phyloP scores from a whole-genome alignment of 2,113 vertebrate genomes.

The Xenus cinereus region DNA sequence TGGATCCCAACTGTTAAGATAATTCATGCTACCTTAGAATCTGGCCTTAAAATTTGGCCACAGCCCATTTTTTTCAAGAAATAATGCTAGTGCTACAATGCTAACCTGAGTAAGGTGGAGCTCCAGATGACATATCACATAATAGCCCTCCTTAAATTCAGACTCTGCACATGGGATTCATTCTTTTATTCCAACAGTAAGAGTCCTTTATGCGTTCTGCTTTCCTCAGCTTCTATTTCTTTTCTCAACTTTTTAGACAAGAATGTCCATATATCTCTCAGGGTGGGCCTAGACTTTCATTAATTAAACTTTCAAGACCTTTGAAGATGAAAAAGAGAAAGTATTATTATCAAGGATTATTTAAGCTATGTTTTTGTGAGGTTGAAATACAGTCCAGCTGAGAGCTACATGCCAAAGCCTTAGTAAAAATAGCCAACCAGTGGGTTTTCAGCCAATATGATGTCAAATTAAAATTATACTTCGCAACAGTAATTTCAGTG shows the following conservation, averaged over 20 bases:
- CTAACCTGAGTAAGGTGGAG: not conserved
- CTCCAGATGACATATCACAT: not conserved
- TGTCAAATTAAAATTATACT: slow-evolving; percentile 65
- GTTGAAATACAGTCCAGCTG: slow-evolving; percentile 28
- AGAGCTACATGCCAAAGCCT: slow-evolving; percentile 35
- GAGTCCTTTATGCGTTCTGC: not conserved
- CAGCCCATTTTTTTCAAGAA: not conserved
- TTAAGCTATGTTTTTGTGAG: slow-evolving; percentile 4
- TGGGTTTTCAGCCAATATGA: slow-evolving; percentile 54
- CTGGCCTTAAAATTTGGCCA: not conserved
- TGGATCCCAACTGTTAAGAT: not conserved
- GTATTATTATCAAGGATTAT: slow-evolving; percentile 29
- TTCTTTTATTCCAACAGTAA: not conserved
- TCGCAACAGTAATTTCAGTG: slow-evolving; percentile 53
- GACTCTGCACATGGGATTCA: not conserved
- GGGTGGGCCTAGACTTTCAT: not conserved
- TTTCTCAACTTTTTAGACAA: not conserved
- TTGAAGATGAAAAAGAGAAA: slow-evolving; percentile 17
- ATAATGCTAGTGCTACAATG: not conserved
- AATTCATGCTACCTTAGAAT: not conserved
- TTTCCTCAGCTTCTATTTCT: not conserved
- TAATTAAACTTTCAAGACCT: slow-evolving; percentile 46
- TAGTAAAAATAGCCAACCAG: slow-evolving; percentile 27
- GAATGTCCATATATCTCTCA: not conserved
- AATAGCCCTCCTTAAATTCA: not conserved